These are phyloP conservation scores for Stenichneumon culpator DNA, from an alignment of 2,888 invertebrate genomes.

Conservation along the genomic window DNA sequence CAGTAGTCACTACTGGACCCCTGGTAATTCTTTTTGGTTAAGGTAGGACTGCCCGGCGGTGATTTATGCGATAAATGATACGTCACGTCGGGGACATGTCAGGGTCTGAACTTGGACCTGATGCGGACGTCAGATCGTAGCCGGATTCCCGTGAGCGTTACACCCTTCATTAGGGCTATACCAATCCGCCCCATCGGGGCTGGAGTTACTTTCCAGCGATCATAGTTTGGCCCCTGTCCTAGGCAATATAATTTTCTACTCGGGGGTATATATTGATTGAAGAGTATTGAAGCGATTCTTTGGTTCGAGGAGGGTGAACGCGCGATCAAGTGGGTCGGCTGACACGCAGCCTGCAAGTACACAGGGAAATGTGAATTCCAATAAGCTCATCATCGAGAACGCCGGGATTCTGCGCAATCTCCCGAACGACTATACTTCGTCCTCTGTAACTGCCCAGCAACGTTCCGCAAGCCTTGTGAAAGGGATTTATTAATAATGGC, in stretches of 20 bases:
- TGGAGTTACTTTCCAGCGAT: too few relatives aligned
- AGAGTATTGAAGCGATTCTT: background rate
- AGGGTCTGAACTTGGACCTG: background rate
- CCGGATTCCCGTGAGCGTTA: too few relatives aligned
- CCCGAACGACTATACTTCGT: conserved; percentile 2
- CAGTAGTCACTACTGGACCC: too few relatives aligned
- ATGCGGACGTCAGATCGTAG: background rate
- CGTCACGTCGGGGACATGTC: background rate
- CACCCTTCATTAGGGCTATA: too few relatives aligned
- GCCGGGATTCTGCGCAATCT: background rate
- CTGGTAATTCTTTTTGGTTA: too few relatives aligned
- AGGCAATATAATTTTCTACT: too few relatives aligned
- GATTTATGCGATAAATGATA: conserved; percentile 34
- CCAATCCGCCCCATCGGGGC: too few relatives aligned
- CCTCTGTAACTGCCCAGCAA: background rate
- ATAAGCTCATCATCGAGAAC: conserved; percentile 47
- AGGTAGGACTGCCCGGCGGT: background rate
- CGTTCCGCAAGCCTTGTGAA: conserved; percentile 1
- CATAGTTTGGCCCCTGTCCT: too few relatives aligned
- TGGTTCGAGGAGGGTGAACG: conserved; percentile 19
- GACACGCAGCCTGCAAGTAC: conserved; percentile 7
- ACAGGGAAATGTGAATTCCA: conserved; percentile 39
- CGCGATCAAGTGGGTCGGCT: conserved; percentile 8
- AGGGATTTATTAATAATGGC: conserved; percentile 43
- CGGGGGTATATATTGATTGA: too few relatives aligned